These are phyloP conservation scores for Eumeta japonica DNA, from an alignment of 1,140 invertebrate species.

Conservation along the genomic window DNA sequence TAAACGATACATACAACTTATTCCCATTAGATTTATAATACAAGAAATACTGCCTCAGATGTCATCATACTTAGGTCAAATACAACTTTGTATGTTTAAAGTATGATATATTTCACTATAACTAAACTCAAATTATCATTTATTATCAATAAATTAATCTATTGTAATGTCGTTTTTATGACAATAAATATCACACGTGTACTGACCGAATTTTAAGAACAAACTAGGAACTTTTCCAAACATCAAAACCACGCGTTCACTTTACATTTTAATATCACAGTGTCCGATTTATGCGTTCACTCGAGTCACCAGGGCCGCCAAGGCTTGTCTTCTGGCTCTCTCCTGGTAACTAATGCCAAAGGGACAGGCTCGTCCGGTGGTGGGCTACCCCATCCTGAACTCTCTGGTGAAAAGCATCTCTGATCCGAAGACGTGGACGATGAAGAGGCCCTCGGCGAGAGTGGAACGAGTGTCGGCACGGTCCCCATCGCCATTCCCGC, in stretches of 20 bases:
- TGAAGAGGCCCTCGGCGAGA: constrained; percentile 69
- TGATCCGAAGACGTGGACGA: constrained; percentile 61
- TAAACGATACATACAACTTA: constrained; percentile 20
- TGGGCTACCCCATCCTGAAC: constrained; percentile 40
- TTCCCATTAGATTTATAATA: constrained; percentile 13
- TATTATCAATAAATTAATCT: no score
- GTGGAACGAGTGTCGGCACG: constrained; percentile 67
- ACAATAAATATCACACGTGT: no score
- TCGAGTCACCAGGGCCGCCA: constrained; percentile 75
- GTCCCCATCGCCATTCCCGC: constrained; percentile 56
- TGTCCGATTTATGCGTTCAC: constrained; percentile 21
- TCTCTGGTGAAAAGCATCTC: constrained; percentile 43
- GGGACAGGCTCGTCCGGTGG: constrained; percentile 59
- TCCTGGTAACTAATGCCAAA: constrained; percentile 69
- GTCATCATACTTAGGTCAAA: no score
- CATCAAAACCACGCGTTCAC: constrained; percentile 9
- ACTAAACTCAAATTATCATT: no score
- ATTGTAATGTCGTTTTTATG: no score
- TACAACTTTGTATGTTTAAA: no score
- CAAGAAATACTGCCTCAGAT: constrained; percentile 52
- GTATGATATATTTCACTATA: no score
- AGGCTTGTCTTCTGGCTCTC: constrained; percentile 60
- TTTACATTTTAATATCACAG: constrained; percentile 43
- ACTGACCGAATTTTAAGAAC: no score
- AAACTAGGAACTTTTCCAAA: constrained; percentile 40